Evolutionary conservation across 2,888 invertebrate species (phyloP).

Genomic region (Andricus curvator): DNA sequence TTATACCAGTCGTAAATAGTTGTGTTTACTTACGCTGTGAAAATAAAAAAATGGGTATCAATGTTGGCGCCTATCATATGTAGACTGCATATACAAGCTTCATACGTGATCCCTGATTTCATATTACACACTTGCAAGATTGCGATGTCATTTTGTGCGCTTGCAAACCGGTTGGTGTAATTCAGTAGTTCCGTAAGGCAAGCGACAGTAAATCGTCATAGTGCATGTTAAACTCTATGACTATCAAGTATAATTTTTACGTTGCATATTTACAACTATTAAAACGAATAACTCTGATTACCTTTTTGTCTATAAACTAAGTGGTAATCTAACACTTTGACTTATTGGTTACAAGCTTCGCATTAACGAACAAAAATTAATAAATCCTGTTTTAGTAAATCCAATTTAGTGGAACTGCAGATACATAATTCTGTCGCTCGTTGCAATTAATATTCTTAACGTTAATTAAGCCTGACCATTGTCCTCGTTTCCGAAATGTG

Average conservation of each 20-base stretch:
- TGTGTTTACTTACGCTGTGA: neutral
- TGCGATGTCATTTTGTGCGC: slow-evolving; percentile 5
- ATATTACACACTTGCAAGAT: neutral
- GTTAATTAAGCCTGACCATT: neutral
- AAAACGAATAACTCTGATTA: slow-evolving; percentile 6
- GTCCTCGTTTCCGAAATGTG: neutral
- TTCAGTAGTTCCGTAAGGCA: slow-evolving; percentile 54
- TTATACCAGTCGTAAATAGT: neutral
- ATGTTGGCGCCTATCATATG: neutral
- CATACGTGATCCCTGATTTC: neutral
- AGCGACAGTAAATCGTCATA: slow-evolving; percentile 51
- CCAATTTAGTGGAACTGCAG: neutral
- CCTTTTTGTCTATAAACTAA: neutral
- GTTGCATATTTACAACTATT: neutral
- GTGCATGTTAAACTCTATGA: slow-evolving; percentile 2
- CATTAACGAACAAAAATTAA: neutral
- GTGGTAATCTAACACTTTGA: slow-evolving; percentile 9
- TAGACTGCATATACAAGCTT: neutral
- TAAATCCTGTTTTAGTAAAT: slow-evolving; percentile 3
- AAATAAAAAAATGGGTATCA: neutral
- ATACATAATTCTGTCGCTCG: neutral
- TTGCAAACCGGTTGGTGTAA: slow-evolving; percentile 59
- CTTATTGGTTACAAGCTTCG: neutral
- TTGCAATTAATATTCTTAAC: neutral
- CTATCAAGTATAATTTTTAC: neutral